phyloP scores from a whole-genome alignment of 1,140 invertebrate genomes.

The Caerostris darwini region DNA sequence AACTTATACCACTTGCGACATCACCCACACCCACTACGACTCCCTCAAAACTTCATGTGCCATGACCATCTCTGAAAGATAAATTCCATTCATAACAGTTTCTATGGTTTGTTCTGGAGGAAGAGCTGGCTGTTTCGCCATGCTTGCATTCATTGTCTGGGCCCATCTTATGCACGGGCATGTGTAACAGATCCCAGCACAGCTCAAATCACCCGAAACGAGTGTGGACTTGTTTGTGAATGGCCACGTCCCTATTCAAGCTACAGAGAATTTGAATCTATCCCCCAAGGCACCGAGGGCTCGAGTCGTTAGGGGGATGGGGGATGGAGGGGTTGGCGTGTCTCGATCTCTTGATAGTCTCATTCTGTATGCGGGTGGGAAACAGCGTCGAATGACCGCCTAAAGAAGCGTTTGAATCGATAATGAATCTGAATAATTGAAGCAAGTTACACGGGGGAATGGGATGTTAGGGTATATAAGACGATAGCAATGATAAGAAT shows the following conservation, averaged over 20 bases:
- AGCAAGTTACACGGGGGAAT: neutral
- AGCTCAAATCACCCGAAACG: neutral
- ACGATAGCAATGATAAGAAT: too few relatives aligned
- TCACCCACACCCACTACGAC: neutral
- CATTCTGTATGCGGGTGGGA: constrained; percentile 39
- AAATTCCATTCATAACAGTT: constrained; percentile 52
- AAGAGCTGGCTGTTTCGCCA: neutral
- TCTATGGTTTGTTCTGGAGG: neutral
- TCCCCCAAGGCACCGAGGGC: neutral
- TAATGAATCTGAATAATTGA: constrained; percentile 66
- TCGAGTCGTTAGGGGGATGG: constrained; percentile 16
- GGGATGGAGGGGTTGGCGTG: neutral
- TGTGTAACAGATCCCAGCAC: constrained; percentile 32
- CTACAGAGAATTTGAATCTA: constrained; percentile 19
- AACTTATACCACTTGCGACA: neutral
- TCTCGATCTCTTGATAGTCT: constrained; percentile 37
- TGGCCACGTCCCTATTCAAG: neutral
- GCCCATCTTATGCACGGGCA: constrained; percentile 30
- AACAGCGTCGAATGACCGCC: constrained; percentile 40
- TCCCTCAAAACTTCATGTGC: neutral
- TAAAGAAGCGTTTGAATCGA: constrained; percentile 70
- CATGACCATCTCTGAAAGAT: constrained; percentile 22
- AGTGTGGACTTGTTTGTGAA: neutral
- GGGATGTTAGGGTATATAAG: neutral
- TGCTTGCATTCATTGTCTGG: constrained; percentile 9